Conservation (phyloP, 1,140 invertebrate species). For the Dendroctonus valens region DNA sequence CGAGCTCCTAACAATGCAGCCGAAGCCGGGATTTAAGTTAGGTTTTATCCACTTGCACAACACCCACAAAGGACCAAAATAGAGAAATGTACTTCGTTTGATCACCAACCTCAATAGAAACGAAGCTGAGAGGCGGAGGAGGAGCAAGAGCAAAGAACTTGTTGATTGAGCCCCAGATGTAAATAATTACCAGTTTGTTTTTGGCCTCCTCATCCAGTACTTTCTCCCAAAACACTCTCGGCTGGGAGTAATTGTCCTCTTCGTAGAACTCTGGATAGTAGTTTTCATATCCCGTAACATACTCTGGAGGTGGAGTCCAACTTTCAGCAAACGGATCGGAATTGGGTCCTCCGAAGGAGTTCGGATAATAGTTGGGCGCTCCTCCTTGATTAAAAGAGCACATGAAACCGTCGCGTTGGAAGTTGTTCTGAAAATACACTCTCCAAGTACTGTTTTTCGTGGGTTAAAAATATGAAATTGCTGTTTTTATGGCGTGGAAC, state of each 20-base stretch:
- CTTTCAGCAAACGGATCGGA: conserved; percentile 54
- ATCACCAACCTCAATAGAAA: too few relatives aligned
- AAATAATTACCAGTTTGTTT: conserved; percentile 61
- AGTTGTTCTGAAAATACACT: conserved; percentile 56
- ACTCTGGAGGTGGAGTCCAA: conserved; percentile 54
- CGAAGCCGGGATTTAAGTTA: too few relatives aligned
- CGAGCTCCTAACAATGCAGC: too few relatives aligned
- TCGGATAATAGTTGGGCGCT: conserved; percentile 87
- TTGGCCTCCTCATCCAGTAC: conserved; percentile 73
- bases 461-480: not conserved
- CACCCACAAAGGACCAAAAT: too few relatives aligned
- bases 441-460: conserved; percentile 24
- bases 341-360: conserved; percentile 77
- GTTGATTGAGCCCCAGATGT: too few relatives aligned
- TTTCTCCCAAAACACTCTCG: conserved; percentile 76
- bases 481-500: not conserved
- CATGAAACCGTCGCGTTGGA: conserved; percentile 78
- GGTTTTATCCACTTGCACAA: too few relatives aligned
- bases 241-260: conserved; percentile 91
- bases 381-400: conserved; percentile 60
- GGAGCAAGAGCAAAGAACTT: too few relatives aligned
- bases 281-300: conserved; percentile 57
- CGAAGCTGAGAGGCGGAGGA: not conserved
- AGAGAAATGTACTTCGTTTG: too few relatives aligned
- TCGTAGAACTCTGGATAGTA: conserved; percentile 71